Evolutionary conservation across 1,140 invertebrate genomes (phyloP).

Genomic region (Hyposmocoma kahamanoa): DNA sequence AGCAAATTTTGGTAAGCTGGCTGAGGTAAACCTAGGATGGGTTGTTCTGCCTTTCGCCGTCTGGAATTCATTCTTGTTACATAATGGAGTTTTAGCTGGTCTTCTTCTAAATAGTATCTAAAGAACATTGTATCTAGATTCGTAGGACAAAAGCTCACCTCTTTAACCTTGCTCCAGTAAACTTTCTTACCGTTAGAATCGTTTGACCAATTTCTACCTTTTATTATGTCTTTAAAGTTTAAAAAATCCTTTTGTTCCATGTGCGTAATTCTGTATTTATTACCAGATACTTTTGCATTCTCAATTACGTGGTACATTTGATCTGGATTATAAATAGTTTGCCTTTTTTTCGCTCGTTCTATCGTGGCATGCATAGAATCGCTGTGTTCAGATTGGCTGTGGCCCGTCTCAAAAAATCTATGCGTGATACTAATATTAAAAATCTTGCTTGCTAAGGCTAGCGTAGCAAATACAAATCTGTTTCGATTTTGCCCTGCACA

Average conservation of each 20-base stretch:
- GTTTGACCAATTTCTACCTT: conserved; percentile 1
- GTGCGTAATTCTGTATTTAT: conserved; percentile 14
- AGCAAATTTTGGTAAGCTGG: no score
- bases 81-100: no score
- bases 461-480: conserved; percentile 35
- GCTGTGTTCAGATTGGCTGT: conserved; percentile 34
- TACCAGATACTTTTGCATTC: conserved; percentile 12
- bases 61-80: no score
- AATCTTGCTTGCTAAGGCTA: no score
- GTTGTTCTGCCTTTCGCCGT: no score
- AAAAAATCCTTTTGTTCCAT: conserved; percentile 13
- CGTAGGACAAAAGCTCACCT: no score
- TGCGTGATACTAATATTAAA: conserved; percentile 36
- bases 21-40: no score
- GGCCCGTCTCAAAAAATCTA: conserved; percentile 33
- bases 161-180: neutral
- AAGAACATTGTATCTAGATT: no score
- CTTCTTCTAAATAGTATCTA: no score
- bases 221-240: conserved; percentile 10
- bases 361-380: conserved; percentile 38
- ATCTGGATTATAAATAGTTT: conserved; percentile 19
- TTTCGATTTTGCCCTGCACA: conserved; percentile 47
- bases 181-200: conserved; percentile 10
- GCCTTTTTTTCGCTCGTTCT: conserved; percentile 27
- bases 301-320: conserved; percentile 15